Conservation (phyloP, 2,888 invertebrate species). For the Fragum sueziense region DNA sequence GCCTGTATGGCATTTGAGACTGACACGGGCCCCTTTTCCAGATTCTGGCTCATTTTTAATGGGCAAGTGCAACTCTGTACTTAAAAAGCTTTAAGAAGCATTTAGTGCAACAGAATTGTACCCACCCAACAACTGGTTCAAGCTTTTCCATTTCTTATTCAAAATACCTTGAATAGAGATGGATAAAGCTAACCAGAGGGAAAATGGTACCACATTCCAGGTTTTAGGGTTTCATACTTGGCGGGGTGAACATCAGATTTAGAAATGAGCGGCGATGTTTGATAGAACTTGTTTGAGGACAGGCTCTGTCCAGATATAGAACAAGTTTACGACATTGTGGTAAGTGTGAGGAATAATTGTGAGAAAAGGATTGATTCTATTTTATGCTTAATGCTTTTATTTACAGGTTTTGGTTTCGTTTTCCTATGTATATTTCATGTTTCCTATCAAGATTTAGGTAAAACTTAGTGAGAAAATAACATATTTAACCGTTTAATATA, state of each 20-base stretch:
- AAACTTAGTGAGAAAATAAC: too few relatives aligned
- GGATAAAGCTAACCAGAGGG: constrained; percentile 8
- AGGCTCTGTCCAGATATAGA: constrained; percentile 13
- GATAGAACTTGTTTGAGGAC: constrained; percentile 14
- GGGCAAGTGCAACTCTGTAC: too few relatives aligned
- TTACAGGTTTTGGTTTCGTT: background rate
- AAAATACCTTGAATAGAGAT: background rate
- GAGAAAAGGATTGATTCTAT: background rate
- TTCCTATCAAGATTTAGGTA: too few relatives aligned
- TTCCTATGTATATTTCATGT: too few relatives aligned
- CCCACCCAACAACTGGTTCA: too few relatives aligned
- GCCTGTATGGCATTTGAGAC: too few relatives aligned
- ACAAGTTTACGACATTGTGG: background rate
- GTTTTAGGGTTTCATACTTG: constrained; percentile 32
- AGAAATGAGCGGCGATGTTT: constrained; percentile 15
- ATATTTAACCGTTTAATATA: too few relatives aligned
- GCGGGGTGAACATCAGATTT: background rate
- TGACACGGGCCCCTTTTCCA: too few relatives aligned
- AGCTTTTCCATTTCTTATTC: too few relatives aligned
- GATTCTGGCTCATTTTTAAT: too few relatives aligned
- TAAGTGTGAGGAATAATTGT: background rate
- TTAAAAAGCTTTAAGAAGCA: too few relatives aligned
- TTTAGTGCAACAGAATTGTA: too few relatives aligned
- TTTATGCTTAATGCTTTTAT: background rate
- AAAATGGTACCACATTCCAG: constrained; percentile 60